Evolutionary conservation across 2,888 invertebrate genomes (phyloP).

Genomic region (Molanna angustata): DNA sequence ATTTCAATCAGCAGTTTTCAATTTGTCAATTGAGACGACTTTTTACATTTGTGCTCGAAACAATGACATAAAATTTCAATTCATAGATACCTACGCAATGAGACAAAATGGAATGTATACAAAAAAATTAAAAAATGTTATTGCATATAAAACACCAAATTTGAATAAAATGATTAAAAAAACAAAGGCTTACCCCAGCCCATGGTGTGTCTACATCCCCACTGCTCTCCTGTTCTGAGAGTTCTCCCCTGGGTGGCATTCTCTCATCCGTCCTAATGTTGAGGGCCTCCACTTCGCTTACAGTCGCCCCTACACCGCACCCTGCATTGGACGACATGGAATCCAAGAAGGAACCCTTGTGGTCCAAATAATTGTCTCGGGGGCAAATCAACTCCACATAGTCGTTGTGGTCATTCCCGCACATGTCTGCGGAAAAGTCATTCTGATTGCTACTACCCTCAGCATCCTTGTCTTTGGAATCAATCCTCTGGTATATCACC

Average conservation of each 20-base stretch:
- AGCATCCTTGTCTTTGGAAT: conserved; percentile 37
- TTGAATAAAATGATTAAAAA: too few species aligned
- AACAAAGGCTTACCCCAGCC: conserved; percentile 60
- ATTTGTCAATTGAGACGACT: too few species aligned
- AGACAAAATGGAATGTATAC: background rate
- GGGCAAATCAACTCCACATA: conserved; percentile 40
- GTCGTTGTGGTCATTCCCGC: conserved; percentile 33
- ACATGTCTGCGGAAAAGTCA: conserved; percentile 12
- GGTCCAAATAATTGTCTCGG: conserved; percentile 18
- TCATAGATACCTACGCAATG: background rate
- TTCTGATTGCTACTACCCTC: conserved; percentile 1
- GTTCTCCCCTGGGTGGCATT: conserved; percentile 84
- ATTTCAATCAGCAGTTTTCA: too few species aligned
- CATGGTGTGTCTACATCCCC: conserved; percentile 77
- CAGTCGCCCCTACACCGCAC: conserved; percentile 27
- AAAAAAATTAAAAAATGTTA: background rate
- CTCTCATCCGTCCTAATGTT: conserved; percentile 83
- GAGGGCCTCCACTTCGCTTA: conserved; percentile 45
- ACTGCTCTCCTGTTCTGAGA: conserved; percentile 84
- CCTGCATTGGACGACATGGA: conserved; percentile 18
- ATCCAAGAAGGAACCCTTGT: conserved; percentile 25
- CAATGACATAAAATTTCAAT: background rate
- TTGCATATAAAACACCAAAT: background rate
- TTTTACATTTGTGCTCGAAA: conserved; percentile 11
- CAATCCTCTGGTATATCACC: conserved; percentile 16